phyloP scores from a whole-genome alignment of 1,140 invertebrate species.

The Rhyzopertha dominica region DNA sequence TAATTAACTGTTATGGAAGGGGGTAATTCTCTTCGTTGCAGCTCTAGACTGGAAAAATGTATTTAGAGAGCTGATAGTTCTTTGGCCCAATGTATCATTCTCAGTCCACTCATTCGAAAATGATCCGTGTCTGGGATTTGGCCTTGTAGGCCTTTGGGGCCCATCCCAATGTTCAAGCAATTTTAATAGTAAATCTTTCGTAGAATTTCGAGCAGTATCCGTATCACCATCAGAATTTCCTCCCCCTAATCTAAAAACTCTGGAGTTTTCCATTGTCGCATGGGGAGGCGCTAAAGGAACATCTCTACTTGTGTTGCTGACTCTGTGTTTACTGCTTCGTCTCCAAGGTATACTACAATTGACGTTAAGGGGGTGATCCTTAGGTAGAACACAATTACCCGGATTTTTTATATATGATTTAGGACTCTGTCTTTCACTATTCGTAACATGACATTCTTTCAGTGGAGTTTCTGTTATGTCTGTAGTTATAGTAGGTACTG shows the following conservation, averaged over 20 bases:
- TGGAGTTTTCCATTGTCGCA: no score
- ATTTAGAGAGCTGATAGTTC: conserved; percentile 63
- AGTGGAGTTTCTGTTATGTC: neutral
- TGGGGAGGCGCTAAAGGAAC: conserved; percentile 59
- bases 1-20: conserved; percentile 36
- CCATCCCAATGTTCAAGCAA: conserved; percentile 67
- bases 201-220: conserved; percentile 54
- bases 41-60: conserved; percentile 61
- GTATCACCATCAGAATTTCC: no score
- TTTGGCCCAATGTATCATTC: conserved; percentile 50
- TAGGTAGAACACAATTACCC: conserved; percentile 12
- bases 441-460: conserved; percentile 1
- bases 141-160: conserved; percentile 43
- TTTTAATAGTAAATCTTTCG: conserved; percentile 66
- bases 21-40: conserved; percentile 49
- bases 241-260: no score
- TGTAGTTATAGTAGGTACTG: neutral
- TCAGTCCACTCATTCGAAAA: conserved; percentile 55
- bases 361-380: conserved; percentile 22
- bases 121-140: conserved; percentile 50
- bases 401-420: conserved; percentile 1
- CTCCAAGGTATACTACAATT: conserved; percentile 49
- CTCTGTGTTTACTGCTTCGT: conserved; percentile 54
- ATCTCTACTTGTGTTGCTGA: conserved; percentile 57
- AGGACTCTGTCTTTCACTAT: conserved; percentile 3